A percentile compares a stretch with the other conserved stretches of the same genome.
phyloP scores from a whole-genome alignment of 92 coral and sea anemone genomes.

The Phenganax marumi region DNA sequence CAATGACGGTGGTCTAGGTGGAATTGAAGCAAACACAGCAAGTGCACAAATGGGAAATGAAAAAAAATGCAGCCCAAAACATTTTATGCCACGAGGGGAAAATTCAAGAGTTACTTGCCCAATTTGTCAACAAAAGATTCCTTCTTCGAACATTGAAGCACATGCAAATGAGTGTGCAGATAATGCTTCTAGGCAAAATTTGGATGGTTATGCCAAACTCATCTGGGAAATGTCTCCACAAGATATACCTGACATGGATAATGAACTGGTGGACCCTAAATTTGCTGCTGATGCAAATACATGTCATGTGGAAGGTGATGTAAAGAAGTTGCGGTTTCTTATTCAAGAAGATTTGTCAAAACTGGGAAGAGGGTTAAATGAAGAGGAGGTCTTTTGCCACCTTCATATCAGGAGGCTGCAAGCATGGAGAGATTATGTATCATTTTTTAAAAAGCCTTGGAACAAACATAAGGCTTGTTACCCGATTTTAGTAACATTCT shows the following conservation, averaged over 20 bases:
- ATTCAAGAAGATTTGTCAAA: background rate
- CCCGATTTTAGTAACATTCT: background rate
- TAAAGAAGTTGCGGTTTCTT: background rate
- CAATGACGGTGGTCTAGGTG: too few species aligned
- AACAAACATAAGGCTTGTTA: background rate
- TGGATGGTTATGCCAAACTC: too few species aligned
- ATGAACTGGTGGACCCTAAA: background rate
- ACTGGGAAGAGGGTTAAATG: background rate
- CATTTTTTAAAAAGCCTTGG: background rate
- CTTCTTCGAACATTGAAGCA: background rate
- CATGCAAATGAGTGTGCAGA: conserved; percentile 4
- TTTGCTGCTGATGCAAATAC: background rate
- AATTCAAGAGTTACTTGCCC: too few species aligned
- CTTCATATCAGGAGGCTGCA: background rate
- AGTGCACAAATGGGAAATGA: too few species aligned
- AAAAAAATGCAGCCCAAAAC: too few species aligned
- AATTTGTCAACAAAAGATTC: background rate
- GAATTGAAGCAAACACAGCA: too few species aligned
- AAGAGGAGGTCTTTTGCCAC: background rate
- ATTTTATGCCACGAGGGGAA: too few species aligned
- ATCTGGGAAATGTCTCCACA: background rate
- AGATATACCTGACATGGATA: background rate
- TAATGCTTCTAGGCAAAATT: background rate
- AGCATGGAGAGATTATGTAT: background rate
- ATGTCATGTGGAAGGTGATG: background rate